Evolutionary conservation across 2,113 vertebrate genomes (phyloP).

Genomic region (Pachypanchax playfairii): DNA sequence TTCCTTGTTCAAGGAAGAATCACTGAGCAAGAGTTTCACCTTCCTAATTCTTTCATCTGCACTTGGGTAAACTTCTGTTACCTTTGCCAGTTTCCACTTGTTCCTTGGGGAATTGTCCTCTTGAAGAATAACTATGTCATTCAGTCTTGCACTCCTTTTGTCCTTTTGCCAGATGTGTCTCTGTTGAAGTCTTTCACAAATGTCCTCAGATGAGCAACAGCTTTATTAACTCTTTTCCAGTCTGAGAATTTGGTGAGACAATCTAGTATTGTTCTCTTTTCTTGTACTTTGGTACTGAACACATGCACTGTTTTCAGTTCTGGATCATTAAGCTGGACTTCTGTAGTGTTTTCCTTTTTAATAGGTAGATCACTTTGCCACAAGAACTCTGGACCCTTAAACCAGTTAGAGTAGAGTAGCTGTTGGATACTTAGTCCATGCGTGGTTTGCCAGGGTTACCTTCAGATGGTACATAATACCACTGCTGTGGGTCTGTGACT

Average conservation of each 20-base stretch:
- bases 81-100: conserved; percentile 1
- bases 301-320: no score
- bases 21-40: background rate
- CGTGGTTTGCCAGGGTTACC: background rate
- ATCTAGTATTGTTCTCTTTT: no score
- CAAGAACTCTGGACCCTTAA: conserved; percentile 10
- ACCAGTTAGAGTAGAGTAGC: background rate
- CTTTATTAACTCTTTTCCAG: no score
- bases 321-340: no score
- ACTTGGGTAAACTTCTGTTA: background rate
- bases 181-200: background rate
- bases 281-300: no score
- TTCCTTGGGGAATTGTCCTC: background rate
- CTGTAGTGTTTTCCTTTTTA: background rate
- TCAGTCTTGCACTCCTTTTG: background rate
- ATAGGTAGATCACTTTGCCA: background rate
- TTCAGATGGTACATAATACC: conserved; percentile 10
- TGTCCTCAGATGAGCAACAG: no score
- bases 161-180: background rate
- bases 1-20: background rate
- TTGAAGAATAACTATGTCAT: conserved; percentile 3
- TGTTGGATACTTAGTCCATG: background rate
- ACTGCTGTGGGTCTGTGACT: conserved; percentile 1
- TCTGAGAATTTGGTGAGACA: no score
- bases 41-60: background rate